Evolutionary conservation across 1,140 invertebrate species (phyloP), one percentile per base, ranked within the genome.

Genomic region (Tetramorium simillimum): DNA sequence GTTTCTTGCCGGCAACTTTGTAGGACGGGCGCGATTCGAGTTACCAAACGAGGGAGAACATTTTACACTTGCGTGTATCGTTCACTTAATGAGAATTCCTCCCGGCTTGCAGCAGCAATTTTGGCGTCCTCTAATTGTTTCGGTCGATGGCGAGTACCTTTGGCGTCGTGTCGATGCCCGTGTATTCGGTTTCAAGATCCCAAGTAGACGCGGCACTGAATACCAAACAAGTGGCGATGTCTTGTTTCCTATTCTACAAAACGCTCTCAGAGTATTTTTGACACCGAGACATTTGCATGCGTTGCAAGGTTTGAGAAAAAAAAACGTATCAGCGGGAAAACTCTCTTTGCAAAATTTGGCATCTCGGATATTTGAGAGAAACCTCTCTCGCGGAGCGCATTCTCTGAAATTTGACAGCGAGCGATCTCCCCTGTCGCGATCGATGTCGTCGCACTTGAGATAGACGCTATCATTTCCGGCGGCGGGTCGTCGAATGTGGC

Each of bases 391-490:
- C n/a, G 24, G 18, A 53, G 40, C 12, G 3, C 6, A 56, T 56
- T 43, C 4, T 63, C 12, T 21, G 28, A 37, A 67, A 80, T 46
- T 49, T 0, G 28, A 14, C 21, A 70, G 28, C 28, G 65, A 81
- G 33, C 37, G 21, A 56, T 37, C n/a, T 40, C 37, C 49, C 6
- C 58, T 21, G 33, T 6, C 37, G 56, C 33, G 56, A 81, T 81
- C 65, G 21, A 81, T 72, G 65, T 53, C 49, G 46, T 65, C 51
- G 46, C 60, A 86, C 81, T 63, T 53, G 46, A 60, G 76, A 85
- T 56, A 43, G 80, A 51, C 63, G n/a, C 85, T 78, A 84, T 85
- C 60, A 63, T 87, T 75, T 90, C 77, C 76, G 43, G 43, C 37
- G n/a, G 40, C 37, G n/a, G 28, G 58, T 21, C 33, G 53, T 14